These are phyloP conservation scores for Microplitis deprimator DNA, from an alignment of 2,888 invertebrate genomes.

Conservation along the genomic window DNA sequence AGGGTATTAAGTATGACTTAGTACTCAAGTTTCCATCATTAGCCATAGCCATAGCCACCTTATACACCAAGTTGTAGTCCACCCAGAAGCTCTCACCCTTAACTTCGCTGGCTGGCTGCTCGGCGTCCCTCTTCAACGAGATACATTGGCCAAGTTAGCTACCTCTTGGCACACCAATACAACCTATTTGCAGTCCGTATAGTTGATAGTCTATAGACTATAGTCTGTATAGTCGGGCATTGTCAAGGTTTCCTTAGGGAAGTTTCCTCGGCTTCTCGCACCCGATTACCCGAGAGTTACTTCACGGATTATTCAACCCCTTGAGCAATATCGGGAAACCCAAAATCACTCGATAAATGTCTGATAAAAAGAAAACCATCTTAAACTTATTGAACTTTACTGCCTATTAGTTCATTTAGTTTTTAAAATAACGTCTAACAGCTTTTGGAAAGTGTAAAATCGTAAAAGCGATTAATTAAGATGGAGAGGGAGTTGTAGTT, in stretches of 20 bases:
- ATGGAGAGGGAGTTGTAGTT: background rate
- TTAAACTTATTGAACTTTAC: too few species aligned
- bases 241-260: constrained; percentile 55
- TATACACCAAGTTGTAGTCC: constrained; percentile 44
- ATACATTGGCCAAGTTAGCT: constrained; percentile 33
- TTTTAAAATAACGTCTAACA: too few species aligned
- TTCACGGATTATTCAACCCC: constrained; percentile 37
- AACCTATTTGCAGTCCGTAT: constrained; percentile 5
- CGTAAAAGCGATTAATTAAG: background rate
- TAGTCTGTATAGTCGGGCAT: constrained; percentile 52
- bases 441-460: constrained; percentile 3
- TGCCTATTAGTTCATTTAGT: too few species aligned
- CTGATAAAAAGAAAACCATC: too few species aligned
- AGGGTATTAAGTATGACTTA: constrained; percentile 68
- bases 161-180: background rate
- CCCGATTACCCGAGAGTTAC: constrained; percentile 36
- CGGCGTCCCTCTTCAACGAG: constrained; percentile 8
- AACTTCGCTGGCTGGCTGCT: background rate
- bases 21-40: constrained; percentile 68
- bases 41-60: constrained; percentile 51
- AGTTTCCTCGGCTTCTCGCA: constrained; percentile 45
- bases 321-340: constrained; percentile 22
- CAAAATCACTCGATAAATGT: constrained; percentile 2
- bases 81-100: constrained; percentile 42
- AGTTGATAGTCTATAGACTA: constrained; percentile 26